A percentile compares a stretch with the other conserved stretches of the same genome.
These are phyloP conservation scores for Elephas maximus DNA, from an alignment of 2,113 vertebrate species.

Conservation along the genomic window DNA sequence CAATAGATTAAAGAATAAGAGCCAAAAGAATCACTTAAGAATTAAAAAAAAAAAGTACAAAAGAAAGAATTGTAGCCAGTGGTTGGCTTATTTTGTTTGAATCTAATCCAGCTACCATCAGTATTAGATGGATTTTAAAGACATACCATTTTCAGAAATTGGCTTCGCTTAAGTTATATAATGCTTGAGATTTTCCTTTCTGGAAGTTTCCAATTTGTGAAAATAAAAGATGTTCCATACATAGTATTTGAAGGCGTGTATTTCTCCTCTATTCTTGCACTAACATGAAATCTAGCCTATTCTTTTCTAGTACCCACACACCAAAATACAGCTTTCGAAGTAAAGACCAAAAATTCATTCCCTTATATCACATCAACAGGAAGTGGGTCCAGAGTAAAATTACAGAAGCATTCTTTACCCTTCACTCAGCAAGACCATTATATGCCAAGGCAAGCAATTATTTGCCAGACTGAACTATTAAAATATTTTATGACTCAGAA, in stretches of 20 bases:
- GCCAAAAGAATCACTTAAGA: constrained; percentile 34
- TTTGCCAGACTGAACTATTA: constrained; percentile 61
- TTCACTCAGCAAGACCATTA: constrained; percentile 43
- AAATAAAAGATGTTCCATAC: constrained; percentile 5
- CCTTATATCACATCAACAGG: constrained; percentile 16
- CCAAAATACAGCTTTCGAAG: constrained; percentile 32
- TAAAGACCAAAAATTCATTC: not conserved
- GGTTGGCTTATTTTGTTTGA: not conserved
- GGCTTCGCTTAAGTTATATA: not conserved
- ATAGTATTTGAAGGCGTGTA: not conserved
- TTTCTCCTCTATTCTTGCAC: not conserved
- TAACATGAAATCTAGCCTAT: not conserved
- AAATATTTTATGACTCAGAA: constrained; percentile 68
- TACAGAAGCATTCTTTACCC: constrained; percentile 7
- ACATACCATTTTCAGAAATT: constrained; percentile 46
- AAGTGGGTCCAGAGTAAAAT: constrained; percentile 11
- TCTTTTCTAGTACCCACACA: constrained; percentile 13
- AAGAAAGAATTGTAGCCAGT: constrained; percentile 39
- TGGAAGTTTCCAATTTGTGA: constrained; percentile 9
- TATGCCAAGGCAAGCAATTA: constrained; percentile 35
- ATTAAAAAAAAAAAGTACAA: not conserved
- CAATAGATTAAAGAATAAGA: constrained; percentile 37
- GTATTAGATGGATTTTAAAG: constrained; percentile 50
- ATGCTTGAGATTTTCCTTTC: constrained; percentile 5
- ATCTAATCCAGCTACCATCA: not conserved